Percentiles rank a stretch among this genome's conserved stretches.
Evolutionary conservation across 2,888 invertebrate genomes (phyloP).

Genomic region (Myopa testacea): DNA sequence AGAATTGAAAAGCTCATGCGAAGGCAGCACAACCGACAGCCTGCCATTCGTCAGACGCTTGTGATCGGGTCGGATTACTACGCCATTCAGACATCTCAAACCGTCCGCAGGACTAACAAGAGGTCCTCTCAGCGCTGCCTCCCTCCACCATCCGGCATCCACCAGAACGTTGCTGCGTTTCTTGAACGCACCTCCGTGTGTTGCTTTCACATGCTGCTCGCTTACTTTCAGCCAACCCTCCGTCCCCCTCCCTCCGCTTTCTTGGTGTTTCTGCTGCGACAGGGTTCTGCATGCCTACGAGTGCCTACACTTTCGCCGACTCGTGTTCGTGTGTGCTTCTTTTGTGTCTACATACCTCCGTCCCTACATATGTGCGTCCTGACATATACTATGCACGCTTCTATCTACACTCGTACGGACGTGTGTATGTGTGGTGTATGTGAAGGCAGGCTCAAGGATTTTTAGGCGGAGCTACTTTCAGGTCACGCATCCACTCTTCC

Average conservation of each 20-base stretch:
- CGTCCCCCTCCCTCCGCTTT: neutral
- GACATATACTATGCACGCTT: neutral
- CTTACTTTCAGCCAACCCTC: neutral
- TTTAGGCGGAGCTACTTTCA: conserved; percentile 35
- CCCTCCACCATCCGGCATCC: no score
- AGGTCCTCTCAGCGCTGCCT: neutral
- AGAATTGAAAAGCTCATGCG: conserved; percentile 41
- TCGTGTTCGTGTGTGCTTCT: neutral
- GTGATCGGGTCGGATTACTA: neutral
- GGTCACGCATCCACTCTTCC: conserved; percentile 7
- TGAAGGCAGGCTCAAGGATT: conserved; percentile 29
- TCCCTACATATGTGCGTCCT: neutral
- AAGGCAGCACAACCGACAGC: conserved; percentile 1
- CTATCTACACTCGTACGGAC: neutral
- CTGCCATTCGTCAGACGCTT: neutral
- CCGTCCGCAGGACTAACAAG: neutral
- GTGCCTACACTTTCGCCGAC: neutral
- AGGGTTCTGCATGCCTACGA: conserved; percentile 6
- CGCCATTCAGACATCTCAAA: neutral
- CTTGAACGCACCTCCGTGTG: neutral
- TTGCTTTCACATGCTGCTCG: neutral
- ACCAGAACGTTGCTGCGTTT: neutral
- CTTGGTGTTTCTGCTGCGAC: conserved; percentile 20
- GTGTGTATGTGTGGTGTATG: neutral
- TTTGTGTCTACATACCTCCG: neutral